Base-by-base conservation (phyloP, 1,140 invertebrate species). In the Drosophila parabipectinata region DNA sequence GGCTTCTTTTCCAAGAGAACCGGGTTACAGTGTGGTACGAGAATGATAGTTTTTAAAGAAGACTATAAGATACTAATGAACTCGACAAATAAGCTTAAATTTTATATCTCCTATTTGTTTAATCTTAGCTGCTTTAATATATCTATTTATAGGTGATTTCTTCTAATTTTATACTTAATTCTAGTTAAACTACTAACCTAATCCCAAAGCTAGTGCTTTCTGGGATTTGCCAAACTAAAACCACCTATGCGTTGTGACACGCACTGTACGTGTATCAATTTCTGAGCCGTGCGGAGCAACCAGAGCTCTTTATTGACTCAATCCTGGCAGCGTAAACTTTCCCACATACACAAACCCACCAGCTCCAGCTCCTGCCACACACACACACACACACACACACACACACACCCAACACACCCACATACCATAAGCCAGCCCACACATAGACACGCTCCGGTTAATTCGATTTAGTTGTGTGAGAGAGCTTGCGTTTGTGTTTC, bases 231-330 rank as follows among this genome's bases (percentile, higher is more conserved):
- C 54, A 12, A 67, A 48, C 41, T 37, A 15, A 67, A 69, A 21
- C 41, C 26, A 48, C 64, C 45, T 57, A 55, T 57, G 52, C 51
- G 41, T 57, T 57, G 63, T 44, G 62, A 39, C 51, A 69, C 53
- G 66, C 51, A 69, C 67, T 30, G 41, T 45, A 44, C 53, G 41
- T 62, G 82, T 85, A 87, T 85, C 82, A 81, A 81, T 87, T 78
- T 78, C 77, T 57, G 64, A 72, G 37, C 61, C 58, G 39, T 58
- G 81, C 58, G 47, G 26, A 51, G 58, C 71, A 73, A 63, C 52
- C 67, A 62, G 75, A 85, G 66, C 82, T 73, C 76, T 87, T 82
- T 87, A 87, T 82, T 83, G 82, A 82, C 83, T 87, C 82, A 87
- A 88, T 87, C 82, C 79, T 61, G 64, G 73, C 71, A 72, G 69